Conservation (phyloP, 2,888 invertebrate genomes). For the Antheraea assamensis region DNA sequence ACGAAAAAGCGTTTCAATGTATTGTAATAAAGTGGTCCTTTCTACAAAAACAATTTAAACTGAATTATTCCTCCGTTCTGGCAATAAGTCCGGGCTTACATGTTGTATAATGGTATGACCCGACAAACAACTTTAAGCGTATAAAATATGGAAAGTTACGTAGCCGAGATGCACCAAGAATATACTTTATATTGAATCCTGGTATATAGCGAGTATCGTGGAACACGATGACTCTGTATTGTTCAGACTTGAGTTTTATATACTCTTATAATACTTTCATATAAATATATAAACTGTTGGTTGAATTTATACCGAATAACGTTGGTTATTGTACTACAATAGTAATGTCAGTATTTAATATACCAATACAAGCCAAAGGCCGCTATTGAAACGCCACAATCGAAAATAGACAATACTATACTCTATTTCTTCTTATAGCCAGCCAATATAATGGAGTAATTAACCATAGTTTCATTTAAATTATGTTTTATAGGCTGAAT, state of each 20-base stretch:
- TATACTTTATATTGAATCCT: constrained; percentile 66
- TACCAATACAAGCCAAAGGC: no score
- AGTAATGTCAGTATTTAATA: no score
- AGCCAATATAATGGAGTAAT: no score
- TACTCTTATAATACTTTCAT: neutral
- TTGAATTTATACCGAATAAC: no score
- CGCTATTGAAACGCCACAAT: no score
- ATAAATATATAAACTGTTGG: neutral
- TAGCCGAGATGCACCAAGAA: constrained; percentile 70
- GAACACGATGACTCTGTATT: constrained; percentile 39
- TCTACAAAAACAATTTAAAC: constrained; percentile 75
- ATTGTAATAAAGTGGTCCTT: constrained; percentile 67
- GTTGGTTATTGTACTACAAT: no score
- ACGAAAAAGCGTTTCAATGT: constrained; percentile 67
- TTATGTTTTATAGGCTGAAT: no score
- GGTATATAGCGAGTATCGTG: constrained; percentile 60
- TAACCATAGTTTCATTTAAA: no score
- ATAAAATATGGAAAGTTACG: constrained; percentile 78
- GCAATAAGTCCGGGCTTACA: constrained; percentile 78
- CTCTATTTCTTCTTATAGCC: no score
- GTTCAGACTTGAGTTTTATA: constrained; percentile 18
- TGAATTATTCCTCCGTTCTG: constrained; percentile 70
- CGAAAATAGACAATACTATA: no score
- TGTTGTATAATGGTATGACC: constrained; percentile 81
- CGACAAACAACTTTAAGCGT: constrained; percentile 82